Evolutionary conservation across 2,113 vertebrate species (phyloP), one percentile per base, ranked within the genome.

Genomic region (Corythoichthys intestinalis): DNA sequence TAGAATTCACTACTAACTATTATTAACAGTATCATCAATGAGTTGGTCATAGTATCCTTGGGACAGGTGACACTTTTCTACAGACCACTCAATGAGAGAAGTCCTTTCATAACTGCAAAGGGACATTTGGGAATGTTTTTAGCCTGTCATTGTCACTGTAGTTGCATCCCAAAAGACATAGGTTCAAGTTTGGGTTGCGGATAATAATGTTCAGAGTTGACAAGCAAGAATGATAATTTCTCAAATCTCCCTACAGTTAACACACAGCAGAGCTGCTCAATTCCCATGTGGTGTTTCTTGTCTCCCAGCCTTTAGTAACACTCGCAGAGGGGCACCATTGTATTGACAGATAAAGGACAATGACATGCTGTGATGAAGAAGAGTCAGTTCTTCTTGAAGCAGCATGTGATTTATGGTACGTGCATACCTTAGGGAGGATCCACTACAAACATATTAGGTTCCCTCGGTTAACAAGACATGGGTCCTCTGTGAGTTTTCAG

Each of bases 391-490:
- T 15, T 35, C 66, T 38, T 15, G 58, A 66, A 77, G 68, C 57
- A 54, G 49, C 46, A 34, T 64, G 59, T 75, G 65, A 67, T n/a
- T 78, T 67, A 52, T 15, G 41, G 15, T 14, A 41, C 17, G 38
- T 61, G 38, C 4, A 60, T 47, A 62, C 58, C 41, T 50, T 60
- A 10, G 70, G 60, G 62, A 58, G 61, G 38, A 70, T 63, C 7
- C 17, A 47, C 65, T 34, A 69, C 62, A 44, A 73, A 73, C 69
- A 77, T 37, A 74, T 73, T 2, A 57, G 35, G 62, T 72, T 72
- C 65, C 60, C 65, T 72, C 65, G 41, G 53, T 70, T 68, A 76
- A 74, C 71, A 75, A 69, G 74, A 78, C 71, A 76, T 77, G 73
- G 34, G 59, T 62, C 44, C 47, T 58, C 76, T 59, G 75, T 80